Evolutionary conservation across 2,797 vertebrate species (phyloP), one percentile per base, ranked within the genome.

Genomic region (Todus mexicanus): DNA sequence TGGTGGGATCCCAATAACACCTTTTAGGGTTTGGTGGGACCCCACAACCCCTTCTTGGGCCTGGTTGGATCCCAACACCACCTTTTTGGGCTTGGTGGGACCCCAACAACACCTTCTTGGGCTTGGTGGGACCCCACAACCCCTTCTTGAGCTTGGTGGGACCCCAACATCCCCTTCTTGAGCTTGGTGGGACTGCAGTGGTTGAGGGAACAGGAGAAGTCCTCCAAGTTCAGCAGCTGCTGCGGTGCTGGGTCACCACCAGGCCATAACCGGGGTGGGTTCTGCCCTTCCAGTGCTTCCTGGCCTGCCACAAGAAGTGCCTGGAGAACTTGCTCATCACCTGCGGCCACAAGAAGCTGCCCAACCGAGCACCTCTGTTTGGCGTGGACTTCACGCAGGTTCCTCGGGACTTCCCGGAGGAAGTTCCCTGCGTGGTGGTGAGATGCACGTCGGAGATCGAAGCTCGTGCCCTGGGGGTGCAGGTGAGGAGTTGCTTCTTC

Each of bases 221-320:
- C 40, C 51, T 74, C 47, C 45, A 10, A 5, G 29, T 15, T 21
- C 26, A 13, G 31, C 38, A 19, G 1, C 47, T 1, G 11, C 38
- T 18, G 45, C 16, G 16, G 48, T 4, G 65, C 31, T 27, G 64
- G 54, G 19, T 59, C 71, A 12, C 56, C 27, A 27, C 15, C 17
- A 26, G 45, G 4, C 16, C 22, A 1, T 59, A 59, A 88, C 18
- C 2, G 1, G 8, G 18, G 23, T 5, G 4, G 26, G 11, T 83
- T 35, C 15, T 76, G 19, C 17, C 4, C 3, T 76, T 48, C 22
- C 92, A 99, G 99, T 99, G 99, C 51, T 98, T 97, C 35, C 70
- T 99, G 92, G 97, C 98, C 45, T 97, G 99, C 90, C 99, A 99
- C 97, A 98, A 98, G 97, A 99, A 98, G 95, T 99, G 99, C 53